Conservation (phyloP, 2,797 vertebrate genomes). For the Dipus sagitta region DNA sequence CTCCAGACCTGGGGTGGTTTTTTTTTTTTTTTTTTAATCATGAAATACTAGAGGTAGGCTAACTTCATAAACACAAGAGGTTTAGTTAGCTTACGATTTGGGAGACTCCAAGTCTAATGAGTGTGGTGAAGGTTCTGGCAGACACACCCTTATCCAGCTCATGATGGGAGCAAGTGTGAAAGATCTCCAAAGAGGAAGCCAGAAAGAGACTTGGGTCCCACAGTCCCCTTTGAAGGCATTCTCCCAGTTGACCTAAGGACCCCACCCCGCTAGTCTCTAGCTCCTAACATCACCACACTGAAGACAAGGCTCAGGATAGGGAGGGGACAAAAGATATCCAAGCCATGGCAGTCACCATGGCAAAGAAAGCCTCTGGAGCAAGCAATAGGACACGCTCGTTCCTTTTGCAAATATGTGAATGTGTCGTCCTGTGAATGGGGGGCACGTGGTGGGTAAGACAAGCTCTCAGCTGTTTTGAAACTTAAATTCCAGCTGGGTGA, state of each 20-base stretch:
- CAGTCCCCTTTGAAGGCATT: neutral
- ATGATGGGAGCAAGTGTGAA: neutral
- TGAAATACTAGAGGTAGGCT: neutral
- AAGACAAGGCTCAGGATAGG: neutral
- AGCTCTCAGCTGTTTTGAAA: neutral
- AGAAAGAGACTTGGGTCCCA: no score
- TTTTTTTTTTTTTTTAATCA: neutral
- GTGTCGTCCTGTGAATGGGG: neutral
- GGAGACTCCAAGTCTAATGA: neutral
- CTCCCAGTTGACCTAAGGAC: neutral
- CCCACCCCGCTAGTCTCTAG: neutral
- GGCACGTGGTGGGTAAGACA: neutral
- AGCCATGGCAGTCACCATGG: no score
- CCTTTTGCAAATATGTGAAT: neutral
- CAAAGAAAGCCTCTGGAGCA: neutral
- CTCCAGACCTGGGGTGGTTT: no score
- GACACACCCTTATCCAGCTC: neutral
- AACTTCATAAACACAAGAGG: neutral
- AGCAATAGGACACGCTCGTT: fast-evolving
- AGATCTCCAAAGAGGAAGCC: neutral
- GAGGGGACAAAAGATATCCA: neutral
- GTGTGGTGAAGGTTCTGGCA: neutral
- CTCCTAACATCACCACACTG: neutral
- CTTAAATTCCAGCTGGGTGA: neutral
- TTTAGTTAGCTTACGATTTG: neutral